Evolutionary conservation across 2,797 vertebrate species (phyloP), one percentile per base, ranked within the genome.

Genomic region (Argyrosomus regius): DNA sequence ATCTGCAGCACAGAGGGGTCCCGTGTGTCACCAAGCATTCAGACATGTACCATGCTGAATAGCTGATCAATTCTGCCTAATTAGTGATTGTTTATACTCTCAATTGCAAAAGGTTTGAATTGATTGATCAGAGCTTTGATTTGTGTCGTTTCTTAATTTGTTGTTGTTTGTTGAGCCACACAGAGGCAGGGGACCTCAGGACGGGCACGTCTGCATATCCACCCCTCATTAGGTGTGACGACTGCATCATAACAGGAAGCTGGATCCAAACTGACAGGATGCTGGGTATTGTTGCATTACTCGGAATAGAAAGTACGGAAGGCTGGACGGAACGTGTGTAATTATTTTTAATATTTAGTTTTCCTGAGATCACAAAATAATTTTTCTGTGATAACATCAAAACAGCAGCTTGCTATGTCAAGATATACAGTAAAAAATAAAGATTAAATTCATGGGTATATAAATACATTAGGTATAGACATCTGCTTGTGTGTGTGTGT

Each of bases 241-340:
- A 59, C 59, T 41, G 52, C 68, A 85, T 78, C 86, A 85, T 50
- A 92, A 89, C 89, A 93, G 89, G 90, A 91, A 91, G 50, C 74
- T 64, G 48, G 24, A 85, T 52, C 50, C 31, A 50, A 49, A 74
- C 75, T 20, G 46, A 64, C 78, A 87, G 91, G 86, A 93, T 84
- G 77, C 43, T 65, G 64, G 77, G 64, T 74, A 90, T 89, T 92
- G 89, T 92, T 91, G 61, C 64, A 13, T 4, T 72, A n/a, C 73
- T 69, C 0, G 1, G 54, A 85, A 84, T 65, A 66, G 74, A 85
- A 75, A 54, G 58, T 56, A 63, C 28, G 20, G 46, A 83, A 58
- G 56, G 31, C 48, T 75, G 5, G 16, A 72, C 41, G 54, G 45
- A 78, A 77, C 16, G 26, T n/a, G 6, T 0, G 1, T 52, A 28